Evolutionary conservation across 1,140 invertebrate genomes (phyloP), one percentile per base, ranked within the genome.

Genomic region (Brachionus manjavacas): DNA sequence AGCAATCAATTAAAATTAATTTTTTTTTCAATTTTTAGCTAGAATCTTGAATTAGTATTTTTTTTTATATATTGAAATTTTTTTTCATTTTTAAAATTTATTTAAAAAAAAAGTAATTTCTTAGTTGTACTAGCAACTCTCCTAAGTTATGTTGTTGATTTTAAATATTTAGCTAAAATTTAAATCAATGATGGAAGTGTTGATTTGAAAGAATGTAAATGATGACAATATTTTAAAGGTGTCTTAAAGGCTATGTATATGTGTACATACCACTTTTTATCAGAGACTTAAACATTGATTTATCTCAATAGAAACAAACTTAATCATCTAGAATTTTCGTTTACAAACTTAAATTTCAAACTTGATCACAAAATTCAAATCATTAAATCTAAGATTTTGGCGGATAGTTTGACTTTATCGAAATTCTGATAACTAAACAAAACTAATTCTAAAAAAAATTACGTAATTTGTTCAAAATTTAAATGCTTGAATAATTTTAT

Each of bases 391-490:
- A 7, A 72, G 20, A 72, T 41, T 39, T 72, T 72, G 68, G 14
- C 68, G 68, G 68, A 72, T 72, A 72, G 68, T 72, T 72, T 39
- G 68, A 72, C 68, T 72, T 41, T 72, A 31, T 41, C n/a, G n/a
- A 43, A 39, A 72, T 12, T 20, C 8, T 72, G 16, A 39, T 20
- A 41, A 72, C 12, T 41, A 72, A 39, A 41, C 16, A 39, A 72
- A 20, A 41, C 7, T 46, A 23, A 41, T 20, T 72, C 68, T 41
- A 70, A 70, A 35, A 39, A 35, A 72, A 72, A 41, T 72, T 68
- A 31, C 66, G 66, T 68, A 68, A 68, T 68, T 68, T 31, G 31
- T 16, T 31, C 14, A 68, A 68, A 12, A 35, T 14, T 31, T 68
- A 14, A 68, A 68, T 68, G 66, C 66, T 68, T 68, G 66, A 68